Conservation (phyloP, 2,113 vertebrate genomes). For the Seriola dumerili region DNA sequence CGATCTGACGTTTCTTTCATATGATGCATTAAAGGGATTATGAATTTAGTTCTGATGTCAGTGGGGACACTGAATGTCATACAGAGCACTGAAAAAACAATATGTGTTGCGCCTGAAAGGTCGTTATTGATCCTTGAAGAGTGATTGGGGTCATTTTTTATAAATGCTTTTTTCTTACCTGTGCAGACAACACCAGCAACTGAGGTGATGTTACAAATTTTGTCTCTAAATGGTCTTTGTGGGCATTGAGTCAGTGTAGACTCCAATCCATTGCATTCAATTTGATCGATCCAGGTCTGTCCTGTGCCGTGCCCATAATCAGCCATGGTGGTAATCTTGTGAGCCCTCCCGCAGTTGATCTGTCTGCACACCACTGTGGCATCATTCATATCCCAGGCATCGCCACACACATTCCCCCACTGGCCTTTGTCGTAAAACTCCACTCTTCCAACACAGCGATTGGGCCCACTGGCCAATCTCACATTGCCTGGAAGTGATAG, state of each 20-base stretch:
- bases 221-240: constrained; percentile 13
- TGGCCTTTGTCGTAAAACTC: constrained; percentile 63
- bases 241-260: constrained; percentile 57
- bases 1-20: too few relatives aligned
- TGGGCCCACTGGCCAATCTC: constrained; percentile 56
- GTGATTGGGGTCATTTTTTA: not conserved
- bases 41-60: too few relatives aligned
- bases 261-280: constrained; percentile 70
- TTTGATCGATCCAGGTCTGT: constrained; percentile 42
- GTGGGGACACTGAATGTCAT: too few relatives aligned
- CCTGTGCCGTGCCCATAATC: constrained; percentile 43
- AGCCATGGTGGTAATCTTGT: constrained; percentile 19
- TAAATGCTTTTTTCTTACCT: constrained; percentile 53
- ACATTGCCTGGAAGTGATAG: constrained; percentile 64
- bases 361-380: constrained; percentile 68
- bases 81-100: too few relatives aligned
- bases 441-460: constrained; percentile 69
- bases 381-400: constrained; percentile 70
- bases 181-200: constrained; percentile 69
- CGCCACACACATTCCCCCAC: constrained; percentile 74
- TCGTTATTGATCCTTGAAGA: not conserved
- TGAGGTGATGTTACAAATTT: constrained; percentile 62
- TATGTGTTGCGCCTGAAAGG: not conserved
- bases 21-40: too few relatives aligned
- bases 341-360: constrained; percentile 59